Conservation (phyloP, 2,113 vertebrate species). For the Sitta europaea region DNA sequence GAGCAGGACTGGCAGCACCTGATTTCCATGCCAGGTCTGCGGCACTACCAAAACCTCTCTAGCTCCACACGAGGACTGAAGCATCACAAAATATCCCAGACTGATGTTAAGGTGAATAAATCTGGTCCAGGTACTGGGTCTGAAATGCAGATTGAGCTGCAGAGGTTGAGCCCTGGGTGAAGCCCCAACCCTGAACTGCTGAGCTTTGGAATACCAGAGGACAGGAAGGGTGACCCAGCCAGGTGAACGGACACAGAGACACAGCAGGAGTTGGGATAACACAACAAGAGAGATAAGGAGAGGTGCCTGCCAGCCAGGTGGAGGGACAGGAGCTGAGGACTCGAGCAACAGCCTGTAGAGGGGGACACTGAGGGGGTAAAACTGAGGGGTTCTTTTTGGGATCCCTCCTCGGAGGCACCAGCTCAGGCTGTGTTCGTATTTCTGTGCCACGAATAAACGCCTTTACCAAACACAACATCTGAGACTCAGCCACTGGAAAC, state of each 20-base stretch:
- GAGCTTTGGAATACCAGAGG: not conserved
- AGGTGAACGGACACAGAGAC: not conserved
- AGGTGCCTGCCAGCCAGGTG: not conserved
- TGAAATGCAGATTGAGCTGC: not conserved
- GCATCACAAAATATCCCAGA: not conserved
- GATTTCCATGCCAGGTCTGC: not conserved
- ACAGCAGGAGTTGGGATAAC: not conserved
- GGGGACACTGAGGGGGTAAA: not conserved
- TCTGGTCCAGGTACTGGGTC: not conserved
- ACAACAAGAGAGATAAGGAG: not conserved
- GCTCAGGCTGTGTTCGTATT: not conserved
- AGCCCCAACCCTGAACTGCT: not conserved
- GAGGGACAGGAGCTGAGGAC: not conserved
- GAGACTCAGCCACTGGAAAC: not conserved
- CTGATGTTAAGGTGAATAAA: not conserved
- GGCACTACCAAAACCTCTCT: not conserved
- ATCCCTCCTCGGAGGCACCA: not conserved
- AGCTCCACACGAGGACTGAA: not conserved
- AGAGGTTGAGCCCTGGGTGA: not conserved
- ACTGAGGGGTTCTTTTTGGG: not conserved
- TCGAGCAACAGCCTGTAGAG: too few species aligned
- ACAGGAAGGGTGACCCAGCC: not conserved
- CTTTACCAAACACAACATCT: rapidly evolving
- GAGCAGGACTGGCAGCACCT: not conserved
- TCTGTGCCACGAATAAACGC: not conserved